Base-by-base conservation (phyloP, 2,113 vertebrate genomes). In the Zapornia atra region DNA sequence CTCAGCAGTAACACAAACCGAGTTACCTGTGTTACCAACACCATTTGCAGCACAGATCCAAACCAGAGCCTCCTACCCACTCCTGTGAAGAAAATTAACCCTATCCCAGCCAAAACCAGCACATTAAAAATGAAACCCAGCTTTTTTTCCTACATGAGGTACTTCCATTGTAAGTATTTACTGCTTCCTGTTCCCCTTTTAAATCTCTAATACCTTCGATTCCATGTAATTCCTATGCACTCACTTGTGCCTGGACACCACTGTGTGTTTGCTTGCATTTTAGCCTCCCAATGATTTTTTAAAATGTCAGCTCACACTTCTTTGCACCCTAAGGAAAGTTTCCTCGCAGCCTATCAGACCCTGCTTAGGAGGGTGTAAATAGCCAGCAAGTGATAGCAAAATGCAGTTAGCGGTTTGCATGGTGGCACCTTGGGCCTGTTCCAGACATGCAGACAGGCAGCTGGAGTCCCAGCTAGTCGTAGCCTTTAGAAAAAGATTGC, bases 401-500 rank as follows among this genome's bases (percentile, higher is more conserved):
- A 68, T 44, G 64, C 42, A 65, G 68, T 69, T 57, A 83, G 50
- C 42, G 63, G 48, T 56, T 88, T 90, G 44, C 44, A 82, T 57
- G 44, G 34, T 57, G 88, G 88, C 1, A 31, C 76, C 44, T 86
- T 93, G 83, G 69, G 33, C 60, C 42, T 18, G 11, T 89, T 96
- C 92, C 90, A 94, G 12, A 24, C 12, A 54, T 26, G 11, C 68
- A 88, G 86, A 42, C 61, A 71, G 60, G 72, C 86, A 92, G 80
- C 57, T 6, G 54, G 79, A 86, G 91, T 76, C 79, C 65, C 68
- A 66, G 83, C 77, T 69, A 92, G 77, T 61, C 70, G 65, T 59
- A 76, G 21, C 54, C 77, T 92, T 92, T 50, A 82, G 88, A 92
- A 89, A 88, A 92, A 84, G 83, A 50, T 36, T 79, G 83, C 92